Base-by-base conservation (phyloP, 2,888 invertebrate genomes). In the Apotomis capreana region DNA sequence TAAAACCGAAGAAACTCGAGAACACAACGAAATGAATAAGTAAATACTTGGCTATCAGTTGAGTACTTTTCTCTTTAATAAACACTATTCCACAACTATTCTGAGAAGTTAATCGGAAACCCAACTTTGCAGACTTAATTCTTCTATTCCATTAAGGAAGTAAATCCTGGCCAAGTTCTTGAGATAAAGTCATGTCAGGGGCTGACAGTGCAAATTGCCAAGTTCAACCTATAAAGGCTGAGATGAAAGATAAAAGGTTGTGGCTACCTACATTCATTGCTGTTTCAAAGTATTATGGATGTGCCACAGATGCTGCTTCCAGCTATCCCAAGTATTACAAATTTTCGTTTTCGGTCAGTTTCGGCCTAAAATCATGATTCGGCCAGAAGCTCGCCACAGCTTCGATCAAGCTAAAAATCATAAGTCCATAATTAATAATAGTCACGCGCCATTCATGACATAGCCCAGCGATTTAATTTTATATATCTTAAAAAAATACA, bases 181-280 rank as follows among this genome's bases (percentile, higher is more conserved):
- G 12, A 63, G 72, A 72, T 72, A 72, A 70, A 65, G 68, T 68
- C 69, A 60, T 61, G 69, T 65, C 69, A 57, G 64, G 57, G 12
- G 69, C 73, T 73, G 73, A 69, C 73, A 65, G 73, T 61, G 73
- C 73, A 73, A 69, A 73, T 73, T 69, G 69, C 72, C 52, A 69
- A 69, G 73, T 73, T 69, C 69, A 73, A 73, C 73, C 69, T 73
- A 69, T 73, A 73, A 73, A 69, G 64, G 60, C 46, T 73, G 52
- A 71, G 70, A 71, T 72, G 44, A 46, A 67, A 72, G 72, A 71
- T 71, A 71, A 71, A 62, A 62, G 62, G 71, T 68, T 62, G 61
- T 57, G 57, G 62, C 71, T 71, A 68, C 68, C 68, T 71, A 71
- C 68, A 68, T 68, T 72, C 68, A 72, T 72, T 68, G 63, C 62